Evolutionary conservation across 2,888 invertebrate genomes (phyloP), one percentile per base, ranked within the genome.

Genomic region (Crocallis elinguaria): DNA sequence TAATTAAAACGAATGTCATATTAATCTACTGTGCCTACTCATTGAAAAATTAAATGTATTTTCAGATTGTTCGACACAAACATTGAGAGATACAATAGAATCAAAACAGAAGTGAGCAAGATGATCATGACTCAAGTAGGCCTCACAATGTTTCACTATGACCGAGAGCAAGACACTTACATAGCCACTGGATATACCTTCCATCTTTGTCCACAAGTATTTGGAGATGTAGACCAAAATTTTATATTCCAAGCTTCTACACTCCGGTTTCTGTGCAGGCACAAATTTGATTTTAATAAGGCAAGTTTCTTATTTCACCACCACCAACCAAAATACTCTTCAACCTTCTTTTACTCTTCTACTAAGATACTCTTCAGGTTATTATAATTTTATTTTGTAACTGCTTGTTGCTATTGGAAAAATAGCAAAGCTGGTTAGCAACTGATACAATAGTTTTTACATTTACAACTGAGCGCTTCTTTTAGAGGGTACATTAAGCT

Each of bases 201-300:
- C 78, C 94, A 94, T 72, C 78, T 95, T 9, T 92, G 94, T 61
- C 96, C 96, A 0, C 92, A 93, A 71, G 77, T 92, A 0, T 92
- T 95, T 75, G 93, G 93, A 0, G 90, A 92, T 39, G 81, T 94
- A n/a, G 92, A 94, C 69, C 93, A 92, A 60, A 81, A 88, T 19
- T 93, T 94, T 71, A 84, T 91, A 33, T 94, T 94, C 69, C 94
- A 95, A 85, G 92, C 94, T 0, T 93, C 93, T 0, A 92, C 94
- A 2, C 69, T 95, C 9, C 92, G 93, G 51, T 96, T 96, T 78
- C 85, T 95, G 25, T 91, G 92, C 64, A 77, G 75, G 43, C 88
- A 94, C 73, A 92, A 93, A 16, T 95, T 95, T 80, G 93, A 96
- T 84, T 96, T 96, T 74, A 95, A 96, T 79, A 95, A 95, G 94